These are phyloP conservation scores for Chiridota heheva DNA, from an alignment of 35 echinoderm and acorn worm species.

Conservation along the genomic window DNA sequence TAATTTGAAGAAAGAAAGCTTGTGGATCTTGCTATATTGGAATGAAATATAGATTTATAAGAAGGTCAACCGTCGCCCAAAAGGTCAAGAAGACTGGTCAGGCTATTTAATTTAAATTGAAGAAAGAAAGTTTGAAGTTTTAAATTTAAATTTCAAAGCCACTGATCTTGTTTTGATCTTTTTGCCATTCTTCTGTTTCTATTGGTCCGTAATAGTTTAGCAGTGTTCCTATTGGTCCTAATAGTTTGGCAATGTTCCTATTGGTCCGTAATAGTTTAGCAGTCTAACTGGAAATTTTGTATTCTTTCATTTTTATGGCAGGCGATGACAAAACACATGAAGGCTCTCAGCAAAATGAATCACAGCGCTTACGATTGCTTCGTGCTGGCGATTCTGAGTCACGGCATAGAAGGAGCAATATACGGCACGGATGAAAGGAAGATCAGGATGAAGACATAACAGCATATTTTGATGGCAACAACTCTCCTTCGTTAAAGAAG, in stretches of 20 bases:
- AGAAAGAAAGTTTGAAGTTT: too few relatives aligned
- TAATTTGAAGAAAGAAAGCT: too few relatives aligned
- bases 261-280: background rate
- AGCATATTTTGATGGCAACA: constrained; percentile 47
- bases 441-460: constrained; percentile 75
- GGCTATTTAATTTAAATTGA: too few relatives aligned
- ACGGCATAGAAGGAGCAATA: constrained; percentile 84
- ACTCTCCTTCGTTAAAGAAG: constrained; percentile 58
- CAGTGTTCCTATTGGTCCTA: background rate
- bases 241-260: background rate
- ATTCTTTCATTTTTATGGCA: constrained; percentile 24
- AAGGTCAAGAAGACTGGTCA: too few relatives aligned
- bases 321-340: constrained; percentile 59
- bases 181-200: too few relatives aligned
- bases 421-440: constrained; percentile 80
- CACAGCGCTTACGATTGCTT: constrained; percentile 82
- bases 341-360: constrained; percentile 43
- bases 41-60: too few relatives aligned
- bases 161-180: too few relatives aligned
- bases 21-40: too few relatives aligned
- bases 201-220: too few relatives aligned
- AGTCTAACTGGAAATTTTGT: background rate
- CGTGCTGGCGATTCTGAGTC: constrained; percentile 73
- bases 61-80: too few relatives aligned
- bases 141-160: too few relatives aligned